phyloP scores from a whole-genome alignment of 2,888 invertebrate species.

The Drosophila austrosaltans region DNA sequence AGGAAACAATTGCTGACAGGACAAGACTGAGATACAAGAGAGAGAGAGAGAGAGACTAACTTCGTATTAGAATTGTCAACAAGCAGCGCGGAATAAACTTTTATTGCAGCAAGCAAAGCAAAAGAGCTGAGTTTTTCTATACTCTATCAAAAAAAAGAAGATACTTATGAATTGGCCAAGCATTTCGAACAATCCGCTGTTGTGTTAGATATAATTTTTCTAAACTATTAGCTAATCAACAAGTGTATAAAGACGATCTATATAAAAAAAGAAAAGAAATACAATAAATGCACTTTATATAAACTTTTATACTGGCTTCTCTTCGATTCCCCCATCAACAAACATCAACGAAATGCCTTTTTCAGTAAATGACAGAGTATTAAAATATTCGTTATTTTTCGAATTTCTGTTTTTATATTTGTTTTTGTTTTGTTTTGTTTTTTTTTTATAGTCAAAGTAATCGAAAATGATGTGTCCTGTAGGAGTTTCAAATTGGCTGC shows the following conservation, averaged over 20 bases:
- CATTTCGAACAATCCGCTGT: no score
- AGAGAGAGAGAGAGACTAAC: constrained; percentile 37
- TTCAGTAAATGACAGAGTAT: not conserved
- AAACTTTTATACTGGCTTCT: no score
- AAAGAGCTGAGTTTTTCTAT: constrained; percentile 24
- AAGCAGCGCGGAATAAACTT: constrained; percentile 81
- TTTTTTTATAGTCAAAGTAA: constrained; percentile 67
- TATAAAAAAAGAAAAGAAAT: no score
- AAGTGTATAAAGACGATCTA: no score
- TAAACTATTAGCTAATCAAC: no score
- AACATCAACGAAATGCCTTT: no score
- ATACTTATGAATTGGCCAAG: not conserved
- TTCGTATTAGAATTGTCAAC: constrained; percentile 76
- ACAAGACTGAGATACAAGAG: constrained; percentile 1
- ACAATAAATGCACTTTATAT: no score
- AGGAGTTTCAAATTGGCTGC: constrained; percentile 68
- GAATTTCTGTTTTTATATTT: not conserved
- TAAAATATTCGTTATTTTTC: not conserved
- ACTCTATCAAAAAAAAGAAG: not conserved
- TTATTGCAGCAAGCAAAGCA: constrained; percentile 73
- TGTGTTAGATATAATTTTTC: no score
- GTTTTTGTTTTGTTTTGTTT: constrained; percentile 1
- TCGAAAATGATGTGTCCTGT: constrained; percentile 79
- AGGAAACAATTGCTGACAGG: constrained; percentile 74
- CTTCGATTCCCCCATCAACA: no score